Evolutionary conservation across 1,140 invertebrate species (phyloP), one percentile per base, ranked within the genome.

Genomic region (Lepidurus packardi): DNA sequence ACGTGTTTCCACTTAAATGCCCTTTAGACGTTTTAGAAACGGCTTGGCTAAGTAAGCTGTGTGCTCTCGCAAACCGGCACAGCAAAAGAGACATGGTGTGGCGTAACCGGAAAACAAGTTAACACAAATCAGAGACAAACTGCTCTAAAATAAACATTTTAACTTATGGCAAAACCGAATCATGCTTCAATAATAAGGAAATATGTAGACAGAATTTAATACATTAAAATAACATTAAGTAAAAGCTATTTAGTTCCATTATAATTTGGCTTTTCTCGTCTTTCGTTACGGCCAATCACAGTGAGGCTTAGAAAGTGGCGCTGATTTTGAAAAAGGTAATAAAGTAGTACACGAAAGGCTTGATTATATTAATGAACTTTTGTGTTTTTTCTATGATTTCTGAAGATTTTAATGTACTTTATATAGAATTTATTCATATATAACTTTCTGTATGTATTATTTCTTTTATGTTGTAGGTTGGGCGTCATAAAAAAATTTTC

Each of bases 11-110:
- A 65, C 53, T 65, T 13, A 65, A 65, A 65, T 65, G 53, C 53
- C 53, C 53, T n/a, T 65, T 65, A 13, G 53, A 65, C 16, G 21
- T 21, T 65, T 65, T 65, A 21, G n/a, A 65, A 65, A 65, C 53
- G 53, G 53, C 53, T 65, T 65, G 53, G 53, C 53, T 65, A 9
- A 65, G 53, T 65, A 65, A 21, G 53, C 16, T 65, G 53, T 65
- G 53, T 65, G 53, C 53, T 65, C 53, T 16, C 53, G 9, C 53
- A 9, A 65, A 65, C 53, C 53, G 8, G 53, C 53, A 21, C 16
- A 65, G 53, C 53, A 65, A 65, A 65, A 65, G 53, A 65, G 53
- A 65, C 53, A 65, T 65, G n/a, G n/a, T 65, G 8, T 11, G 13
- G 53, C 13, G 8, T 13, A n/a, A 65, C 6, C 21, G 53, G 34